Evolutionary conservation across 2,797 vertebrate genomes (phyloP), one percentile per base, ranked within the genome.

Genomic region (Sebastes matsubarae): DNA sequence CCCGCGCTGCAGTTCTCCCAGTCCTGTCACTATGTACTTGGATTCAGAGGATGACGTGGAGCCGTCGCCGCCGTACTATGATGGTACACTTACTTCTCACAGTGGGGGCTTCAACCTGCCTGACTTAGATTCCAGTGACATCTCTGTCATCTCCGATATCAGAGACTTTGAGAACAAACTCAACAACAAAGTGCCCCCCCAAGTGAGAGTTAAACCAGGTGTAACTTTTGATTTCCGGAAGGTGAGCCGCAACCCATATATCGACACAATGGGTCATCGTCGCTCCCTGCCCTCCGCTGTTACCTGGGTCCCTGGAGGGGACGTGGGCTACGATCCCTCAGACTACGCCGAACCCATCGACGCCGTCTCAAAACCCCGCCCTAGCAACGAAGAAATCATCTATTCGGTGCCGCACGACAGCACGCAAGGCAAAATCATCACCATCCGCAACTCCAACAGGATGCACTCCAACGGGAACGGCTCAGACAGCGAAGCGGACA

Each of bases 351-450:
- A 99, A 66, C 98, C 98, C 0, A 96, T 99, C 87, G 98, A 99
- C 1, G 97, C 98, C 0, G 97, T 99, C 77, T 97, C 95, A 4
- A 99, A 98, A 71, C 98, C 98, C 0, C 94, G 98, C 18, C 96
- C 93, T 0, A 97, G 97, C 80, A 98, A 99, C 10, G 98, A 99
- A 82, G 98, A 99, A 88, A 99, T 97, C 88, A 99, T 99, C 82
- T 99, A 99, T 90, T 99, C 98, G 0, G 98, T 99, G 66, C 98
- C 98, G 1, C 98, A 99, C 0, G 98, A 99, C 94, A 99, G 98
- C 95, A 99, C 98, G 18, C 98, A 99, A 83, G 98, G 98, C 68
- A 99, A 99, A 90, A 99, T 99, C 91, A 99, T 99, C 90, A 99
- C 98, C 73, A 96, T 99, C 69, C 96, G 98, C 3, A 99, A 99